phyloP scores from a whole-genome alignment of 2,797 vertebrate genomes.

The Capromys pilorides region DNA sequence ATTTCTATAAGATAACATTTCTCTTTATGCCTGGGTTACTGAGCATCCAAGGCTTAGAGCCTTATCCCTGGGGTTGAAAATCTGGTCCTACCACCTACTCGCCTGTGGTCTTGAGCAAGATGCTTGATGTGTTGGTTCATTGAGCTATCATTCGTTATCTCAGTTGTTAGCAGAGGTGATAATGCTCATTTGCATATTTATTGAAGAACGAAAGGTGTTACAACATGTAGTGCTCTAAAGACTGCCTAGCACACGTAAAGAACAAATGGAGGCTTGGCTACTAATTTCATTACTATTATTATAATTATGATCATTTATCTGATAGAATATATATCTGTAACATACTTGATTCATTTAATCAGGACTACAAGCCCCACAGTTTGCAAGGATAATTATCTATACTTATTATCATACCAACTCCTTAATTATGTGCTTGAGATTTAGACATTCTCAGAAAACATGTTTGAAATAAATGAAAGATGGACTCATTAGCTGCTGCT shows the following conservation, averaged over 20 bases:
- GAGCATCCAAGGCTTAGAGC: not conserved
- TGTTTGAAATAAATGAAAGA: not conserved
- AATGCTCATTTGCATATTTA: not conserved
- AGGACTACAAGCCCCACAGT: not conserved
- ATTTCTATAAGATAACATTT: not conserved
- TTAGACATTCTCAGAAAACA: not conserved
- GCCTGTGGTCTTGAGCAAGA: not conserved
- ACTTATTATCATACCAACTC: not conserved
- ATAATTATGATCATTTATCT: not conserved
- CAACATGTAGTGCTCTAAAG: not conserved
- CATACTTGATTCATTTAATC: slow-evolving; percentile 43
- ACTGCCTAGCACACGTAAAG: not conserved
- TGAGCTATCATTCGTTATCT: not conserved
- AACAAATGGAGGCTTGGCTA: slow-evolving; percentile 30
- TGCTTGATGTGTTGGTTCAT: not conserved
- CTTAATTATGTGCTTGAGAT: not conserved
- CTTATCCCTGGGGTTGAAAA: not conserved
- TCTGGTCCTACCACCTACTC: not conserved
- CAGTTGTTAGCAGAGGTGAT: not conserved
- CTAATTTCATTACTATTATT: not conserved
- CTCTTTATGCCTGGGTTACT: not conserved
- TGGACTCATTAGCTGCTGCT: not conserved
- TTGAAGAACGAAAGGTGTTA: not conserved
- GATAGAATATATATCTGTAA: not conserved
- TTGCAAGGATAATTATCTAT: not conserved